Conservation (phyloP, 2,888 invertebrate species). For the Euzetes globulus region DNA sequence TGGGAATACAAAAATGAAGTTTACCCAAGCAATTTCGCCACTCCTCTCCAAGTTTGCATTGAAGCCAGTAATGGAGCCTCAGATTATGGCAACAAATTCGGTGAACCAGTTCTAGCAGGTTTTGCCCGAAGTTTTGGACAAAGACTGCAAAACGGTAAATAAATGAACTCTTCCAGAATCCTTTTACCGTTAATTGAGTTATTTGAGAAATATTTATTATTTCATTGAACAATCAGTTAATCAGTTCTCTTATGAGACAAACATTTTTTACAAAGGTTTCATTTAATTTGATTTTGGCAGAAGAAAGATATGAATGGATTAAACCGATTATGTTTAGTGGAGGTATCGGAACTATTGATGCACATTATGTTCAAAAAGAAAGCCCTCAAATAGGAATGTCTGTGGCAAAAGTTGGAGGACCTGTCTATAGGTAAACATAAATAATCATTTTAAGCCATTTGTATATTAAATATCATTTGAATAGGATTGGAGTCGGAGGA, state of each 20-base stretch:
- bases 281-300: background rate
- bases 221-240: background rate
- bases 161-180: slow-evolving; percentile 41
- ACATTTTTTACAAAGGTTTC: background rate
- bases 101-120: slow-evolving; percentile 85
- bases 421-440: slow-evolving; percentile 50
- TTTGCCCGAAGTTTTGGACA: slow-evolving; percentile 86
- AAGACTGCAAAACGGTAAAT: slow-evolving; percentile 52
- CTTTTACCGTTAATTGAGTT: background rate
- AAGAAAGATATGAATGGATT: slow-evolving; percentile 76
- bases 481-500: slow-evolving; percentile 95
- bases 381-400: slow-evolving; percentile 72
- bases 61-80: slow-evolving; percentile 97
- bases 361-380: slow-evolving; percentile 67
- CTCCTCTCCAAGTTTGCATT: slow-evolving; percentile 77
- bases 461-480: slow-evolving; percentile 47
- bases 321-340: slow-evolving; percentile 99
- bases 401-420: slow-evolving; percentile 91
- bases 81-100: slow-evolving; percentile 98
- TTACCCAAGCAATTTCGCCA: slow-evolving; percentile 84
- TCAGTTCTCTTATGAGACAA: background rate
- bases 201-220: no score
- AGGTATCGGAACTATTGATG: slow-evolving; percentile 84
- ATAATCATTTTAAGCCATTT: background rate
- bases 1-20: slow-evolving; percentile 67